Conservation (phyloP, 2,113 vertebrate genomes). For the Amblyopsis rosae region DNA sequence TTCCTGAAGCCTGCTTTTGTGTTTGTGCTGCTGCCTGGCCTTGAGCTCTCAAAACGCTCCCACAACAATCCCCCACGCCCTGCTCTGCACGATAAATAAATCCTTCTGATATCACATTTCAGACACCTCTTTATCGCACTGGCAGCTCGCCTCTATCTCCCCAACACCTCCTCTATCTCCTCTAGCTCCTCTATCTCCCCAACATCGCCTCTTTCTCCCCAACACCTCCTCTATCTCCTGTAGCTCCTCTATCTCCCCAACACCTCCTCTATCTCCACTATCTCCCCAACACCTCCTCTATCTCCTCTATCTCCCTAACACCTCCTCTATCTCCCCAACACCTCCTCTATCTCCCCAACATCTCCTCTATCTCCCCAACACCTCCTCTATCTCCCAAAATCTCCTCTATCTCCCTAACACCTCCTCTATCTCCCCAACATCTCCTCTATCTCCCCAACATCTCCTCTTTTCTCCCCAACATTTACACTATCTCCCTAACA, state of each 20-base stretch:
- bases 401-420: no score
- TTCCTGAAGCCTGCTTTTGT: constrained; percentile 60
- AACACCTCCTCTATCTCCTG: constrained; percentile 22
- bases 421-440: no score
- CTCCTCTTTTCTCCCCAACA: no score
- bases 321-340: no score
- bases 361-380: no score
- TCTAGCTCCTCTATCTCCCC: constrained; percentile 6
- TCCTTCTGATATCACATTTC: constrained; percentile 74
- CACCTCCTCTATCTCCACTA: constrained; percentile 5
- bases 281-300: background rate
- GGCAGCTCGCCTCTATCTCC: constrained; percentile 24
- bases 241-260: constrained; percentile 17
- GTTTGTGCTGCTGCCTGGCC: constrained; percentile 61
- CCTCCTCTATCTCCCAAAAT: no score
- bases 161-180: constrained; percentile 38
- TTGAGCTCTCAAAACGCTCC: constrained; percentile 61
- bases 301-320: no score
- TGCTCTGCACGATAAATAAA: constrained; percentile 75
- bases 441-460: no score
- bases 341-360: no score
- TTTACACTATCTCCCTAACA: no score
- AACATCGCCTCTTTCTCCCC: constrained; percentile 43
- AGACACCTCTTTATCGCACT: constrained; percentile 72
- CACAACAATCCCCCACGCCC: constrained; percentile 51